phyloP scores from a whole-genome alignment of 2,113 vertebrate species.

The Eleginops maclovinus region DNA sequence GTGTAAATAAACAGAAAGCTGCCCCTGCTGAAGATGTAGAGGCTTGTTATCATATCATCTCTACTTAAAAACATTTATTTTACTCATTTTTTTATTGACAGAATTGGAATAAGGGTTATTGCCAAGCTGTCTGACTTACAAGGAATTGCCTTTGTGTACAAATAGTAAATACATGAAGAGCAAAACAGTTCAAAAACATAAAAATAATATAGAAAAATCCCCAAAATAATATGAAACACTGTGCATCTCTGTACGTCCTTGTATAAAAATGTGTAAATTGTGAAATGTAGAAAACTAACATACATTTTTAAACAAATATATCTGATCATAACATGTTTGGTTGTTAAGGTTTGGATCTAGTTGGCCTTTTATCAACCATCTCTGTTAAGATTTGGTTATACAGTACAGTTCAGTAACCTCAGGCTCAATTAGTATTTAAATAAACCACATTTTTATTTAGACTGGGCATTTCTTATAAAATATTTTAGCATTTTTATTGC shows the following conservation, averaged over 20 bases:
- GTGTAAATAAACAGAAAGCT: slow-evolving; percentile 39
- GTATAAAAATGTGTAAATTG: not conserved
- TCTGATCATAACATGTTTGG: not conserved
- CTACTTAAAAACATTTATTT: too few relatives aligned
- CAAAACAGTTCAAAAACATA: too few relatives aligned
- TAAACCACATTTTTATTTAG: not conserved
- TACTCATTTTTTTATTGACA: too few relatives aligned
- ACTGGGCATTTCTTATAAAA: not conserved
- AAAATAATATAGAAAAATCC: too few relatives aligned
- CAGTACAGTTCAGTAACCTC: not conserved
- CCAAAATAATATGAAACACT: too few relatives aligned
- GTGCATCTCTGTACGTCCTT: too few relatives aligned
- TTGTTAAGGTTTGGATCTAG: not conserved
- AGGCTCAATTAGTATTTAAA: not conserved
- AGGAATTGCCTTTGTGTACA: too few relatives aligned
- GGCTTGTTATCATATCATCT: too few relatives aligned
- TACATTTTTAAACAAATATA: not conserved
- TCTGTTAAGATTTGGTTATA: not conserved
- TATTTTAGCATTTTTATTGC: not conserved
- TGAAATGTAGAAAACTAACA: not conserved
- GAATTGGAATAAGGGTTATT: too few relatives aligned
- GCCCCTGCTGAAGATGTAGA: not conserved
- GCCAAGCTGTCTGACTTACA: too few relatives aligned
- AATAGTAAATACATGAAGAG: too few relatives aligned
- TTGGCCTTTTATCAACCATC: not conserved